Evolutionary conservation across 1,140 invertebrate species (phyloP).

Genomic region (Meloidogyne floridensis): DNA sequence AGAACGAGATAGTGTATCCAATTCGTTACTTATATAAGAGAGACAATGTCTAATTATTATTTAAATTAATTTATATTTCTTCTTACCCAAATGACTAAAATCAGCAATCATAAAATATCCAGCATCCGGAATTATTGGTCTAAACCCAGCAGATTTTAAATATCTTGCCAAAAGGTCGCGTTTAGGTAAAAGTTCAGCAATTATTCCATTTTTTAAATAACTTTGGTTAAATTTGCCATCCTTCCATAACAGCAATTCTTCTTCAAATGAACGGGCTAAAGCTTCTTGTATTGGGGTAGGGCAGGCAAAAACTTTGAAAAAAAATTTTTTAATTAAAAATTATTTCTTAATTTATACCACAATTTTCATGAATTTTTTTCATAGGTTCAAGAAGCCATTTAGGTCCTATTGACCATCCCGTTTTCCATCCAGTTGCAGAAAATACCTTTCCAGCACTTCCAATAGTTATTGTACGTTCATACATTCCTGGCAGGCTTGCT

Average conservation of each 20-base stretch:
- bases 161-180: slow-evolving; percentile 81
- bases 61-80: not conserved
- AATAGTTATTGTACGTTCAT: slow-evolving; percentile 93
- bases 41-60: too few species aligned
- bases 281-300: slow-evolving; percentile 85
- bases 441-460: slow-evolving; percentile 87
- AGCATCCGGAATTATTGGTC: slow-evolving; percentile 87
- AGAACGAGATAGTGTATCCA: too few species aligned
- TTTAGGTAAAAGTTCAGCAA: slow-evolving; percentile 79
- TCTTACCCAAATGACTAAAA: slow-evolving; percentile 75
- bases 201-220: slow-evolving; percentile 78
- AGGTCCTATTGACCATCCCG: slow-evolving; percentile 82
- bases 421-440: slow-evolving; percentile 92
- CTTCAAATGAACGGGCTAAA: slow-evolving; percentile 83
- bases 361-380: slow-evolving; percentile 88
- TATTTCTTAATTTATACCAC: slow-evolving; percentile 52
- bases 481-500: slow-evolving; percentile 94
- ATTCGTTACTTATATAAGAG: too few species aligned
- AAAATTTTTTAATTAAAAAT: not conserved
- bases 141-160: slow-evolving; percentile 80
- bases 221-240: slow-evolving; percentile 73
- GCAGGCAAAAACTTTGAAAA: slow-evolving; percentile 78
- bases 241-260: slow-evolving; percentile 76
- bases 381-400: slow-evolving; percentile 78
- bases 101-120: slow-evolving; percentile 96